Percentiles rank a stretch among this genome's conserved stretches.
These are phyloP conservation scores for Suillia variegata DNA, from an alignment of 2,888 invertebrate genomes.

Conservation along the genomic window DNA sequence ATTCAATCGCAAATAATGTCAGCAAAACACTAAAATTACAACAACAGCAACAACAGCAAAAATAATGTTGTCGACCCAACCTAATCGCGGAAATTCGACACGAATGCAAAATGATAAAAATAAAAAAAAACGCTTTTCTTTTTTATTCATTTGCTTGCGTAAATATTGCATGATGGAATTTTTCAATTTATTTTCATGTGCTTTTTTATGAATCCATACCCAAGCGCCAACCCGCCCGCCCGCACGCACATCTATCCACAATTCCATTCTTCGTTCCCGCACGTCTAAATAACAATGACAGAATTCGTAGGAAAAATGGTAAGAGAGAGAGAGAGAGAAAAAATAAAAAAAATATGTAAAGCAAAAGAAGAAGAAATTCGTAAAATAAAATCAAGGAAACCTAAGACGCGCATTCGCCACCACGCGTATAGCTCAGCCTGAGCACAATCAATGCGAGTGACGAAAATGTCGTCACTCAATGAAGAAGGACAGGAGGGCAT, in stretches of 20 bases:
- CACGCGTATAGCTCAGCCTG: not conserved
- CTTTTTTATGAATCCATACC: conserved; percentile 36
- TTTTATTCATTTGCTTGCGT: too few relatives aligned
- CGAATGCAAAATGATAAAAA: conserved; percentile 15
- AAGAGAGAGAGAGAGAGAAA: not conserved
- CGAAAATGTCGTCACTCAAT: not conserved
- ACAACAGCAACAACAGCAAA: not conserved
- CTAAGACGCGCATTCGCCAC: not conserved
- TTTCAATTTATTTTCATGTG: conserved; percentile 49
- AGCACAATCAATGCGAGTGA: not conserved
- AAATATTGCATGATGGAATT: conserved; percentile 35
- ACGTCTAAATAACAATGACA: conserved; percentile 32
- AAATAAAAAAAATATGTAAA: not conserved
- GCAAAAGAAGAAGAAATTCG: not conserved
- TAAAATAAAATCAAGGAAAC: not conserved
- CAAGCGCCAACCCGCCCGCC: conserved; percentile 13
- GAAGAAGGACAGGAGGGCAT: not conserved
- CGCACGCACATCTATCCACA: conserved; percentile 26
- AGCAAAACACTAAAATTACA: too few relatives aligned
- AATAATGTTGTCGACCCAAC: not conserved
- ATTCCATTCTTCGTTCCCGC: too few relatives aligned
- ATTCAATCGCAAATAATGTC: conserved; percentile 13
- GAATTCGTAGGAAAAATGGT: conserved; percentile 23
- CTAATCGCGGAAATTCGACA: conserved; percentile 5
- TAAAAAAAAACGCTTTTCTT: conserved; percentile 20